phyloP scores from a whole-genome alignment of 2,888 invertebrate species.

The Cheilosia variabilis region DNA sequence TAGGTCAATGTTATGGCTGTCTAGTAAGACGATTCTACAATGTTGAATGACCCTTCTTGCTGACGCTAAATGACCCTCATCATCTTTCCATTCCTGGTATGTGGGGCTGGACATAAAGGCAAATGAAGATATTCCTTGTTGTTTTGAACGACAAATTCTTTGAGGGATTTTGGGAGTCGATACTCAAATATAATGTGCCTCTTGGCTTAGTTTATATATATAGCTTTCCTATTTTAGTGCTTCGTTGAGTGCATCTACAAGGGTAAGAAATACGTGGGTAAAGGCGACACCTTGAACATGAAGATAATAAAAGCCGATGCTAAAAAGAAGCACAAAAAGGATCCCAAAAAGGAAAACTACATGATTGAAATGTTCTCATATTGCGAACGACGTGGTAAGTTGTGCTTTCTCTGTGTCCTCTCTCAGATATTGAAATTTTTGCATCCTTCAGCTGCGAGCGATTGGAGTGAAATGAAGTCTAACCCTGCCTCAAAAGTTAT shows the following conservation, averaged over 20 bases:
- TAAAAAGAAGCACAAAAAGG: slow-evolving; percentile 70
- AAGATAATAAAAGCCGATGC: slow-evolving; percentile 78
- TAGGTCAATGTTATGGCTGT: too few relatives aligned
- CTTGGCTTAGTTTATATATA: not conserved
- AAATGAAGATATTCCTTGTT: too few relatives aligned
- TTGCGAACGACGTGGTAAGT: slow-evolving; percentile 77
- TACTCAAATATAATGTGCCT: too few relatives aligned
- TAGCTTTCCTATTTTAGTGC: slow-evolving; percentile 72
- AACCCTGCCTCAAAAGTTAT: slow-evolving; percentile 74
- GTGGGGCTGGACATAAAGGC: too few relatives aligned
- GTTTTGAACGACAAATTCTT: too few relatives aligned
- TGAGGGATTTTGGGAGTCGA: too few relatives aligned
- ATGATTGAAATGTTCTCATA: slow-evolving; percentile 76
- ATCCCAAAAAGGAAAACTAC: slow-evolving; percentile 78
- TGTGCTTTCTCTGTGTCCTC: not conserved
- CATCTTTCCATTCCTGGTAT: too few relatives aligned
- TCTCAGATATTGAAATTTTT: not conserved
- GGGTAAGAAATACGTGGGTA: slow-evolving; percentile 78
- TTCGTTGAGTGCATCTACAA: slow-evolving; percentile 78
- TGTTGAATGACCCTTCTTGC: too few relatives aligned
- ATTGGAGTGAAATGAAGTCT: slow-evolving; percentile 69
- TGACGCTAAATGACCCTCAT: too few relatives aligned
- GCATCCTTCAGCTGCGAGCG: slow-evolving; percentile 44
- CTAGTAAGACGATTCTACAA: too few relatives aligned
- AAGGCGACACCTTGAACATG: slow-evolving; percentile 78